Evolutionary conservation across 1,140 invertebrate species (phyloP).

Genomic region (Drosophila hydei): DNA sequence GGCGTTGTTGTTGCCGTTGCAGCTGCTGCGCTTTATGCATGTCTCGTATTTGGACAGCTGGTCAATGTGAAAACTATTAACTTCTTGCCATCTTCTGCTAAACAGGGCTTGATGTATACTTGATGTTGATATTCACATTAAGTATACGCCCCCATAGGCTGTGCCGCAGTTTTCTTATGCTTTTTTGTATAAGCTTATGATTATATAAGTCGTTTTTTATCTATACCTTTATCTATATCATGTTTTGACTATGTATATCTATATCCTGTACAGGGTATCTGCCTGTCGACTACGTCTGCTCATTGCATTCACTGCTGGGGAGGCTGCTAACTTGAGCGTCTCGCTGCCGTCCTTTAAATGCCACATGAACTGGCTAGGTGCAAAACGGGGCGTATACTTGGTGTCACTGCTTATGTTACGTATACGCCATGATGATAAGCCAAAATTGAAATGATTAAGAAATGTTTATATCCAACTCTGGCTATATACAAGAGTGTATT

Average conservation of each 20-base stretch:
- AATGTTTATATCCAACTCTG: no score
- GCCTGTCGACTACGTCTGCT: no score
- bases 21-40: constrained; percentile 60
- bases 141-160: no score
- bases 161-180: no score
- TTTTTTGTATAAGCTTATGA: no score
- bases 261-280: no score
- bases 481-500: no score
- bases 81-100: background rate
- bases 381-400: background rate
- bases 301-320: constrained; percentile 11
- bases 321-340: constrained; percentile 3
- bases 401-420: background rate
- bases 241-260: no score
- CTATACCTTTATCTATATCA: no score
- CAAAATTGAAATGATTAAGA: no score
- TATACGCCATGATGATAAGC: no score
- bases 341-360: background rate
- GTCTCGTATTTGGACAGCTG: constrained; percentile 72
- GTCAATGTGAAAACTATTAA: constrained; percentile 32
- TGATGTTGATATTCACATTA: background rate
- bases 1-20: constrained; percentile 10
- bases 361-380: background rate
- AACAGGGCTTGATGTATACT: background rate
- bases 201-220: no score